Percentiles rank a stretch among this genome's conserved stretches.
These are phyloP conservation scores for Ptychochromis oligacanthus DNA, from an alignment of 2,113 vertebrate genomes.

Conservation along the genomic window DNA sequence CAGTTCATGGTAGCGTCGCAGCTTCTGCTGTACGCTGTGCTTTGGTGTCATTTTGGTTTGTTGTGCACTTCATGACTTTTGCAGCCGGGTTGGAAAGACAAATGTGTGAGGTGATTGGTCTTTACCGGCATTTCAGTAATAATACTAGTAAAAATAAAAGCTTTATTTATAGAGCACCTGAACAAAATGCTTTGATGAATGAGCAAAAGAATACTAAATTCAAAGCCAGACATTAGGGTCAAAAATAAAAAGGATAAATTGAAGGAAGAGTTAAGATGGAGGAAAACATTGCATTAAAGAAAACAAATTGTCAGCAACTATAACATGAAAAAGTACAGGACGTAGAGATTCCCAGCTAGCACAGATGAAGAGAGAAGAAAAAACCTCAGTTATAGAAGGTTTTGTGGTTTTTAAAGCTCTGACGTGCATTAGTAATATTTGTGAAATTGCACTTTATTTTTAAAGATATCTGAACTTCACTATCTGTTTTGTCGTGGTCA, in stretches of 20 bases:
- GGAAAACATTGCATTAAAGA: not conserved
- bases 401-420: too few relatives aligned
- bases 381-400: too few relatives aligned
- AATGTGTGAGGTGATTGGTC: too few relatives aligned
- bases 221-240: not conserved
- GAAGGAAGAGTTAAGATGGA: not conserved
- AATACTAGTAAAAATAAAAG: too few relatives aligned
- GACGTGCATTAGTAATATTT: too few relatives aligned
- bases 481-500: not conserved
- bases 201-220: not conserved
- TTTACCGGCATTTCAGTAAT: too few relatives aligned
- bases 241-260: not conserved
- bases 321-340: not conserved
- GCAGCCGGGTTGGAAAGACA: not conserved
- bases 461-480: too few relatives aligned
- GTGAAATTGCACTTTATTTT: too few relatives aligned
- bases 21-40: too few relatives aligned
- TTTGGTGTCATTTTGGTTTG: too few relatives aligned
- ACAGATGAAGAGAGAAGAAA: not conserved
- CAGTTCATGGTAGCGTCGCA: too few relatives aligned
- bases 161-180: not conserved
- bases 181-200: not conserved
- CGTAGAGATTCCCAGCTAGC: not conserved
- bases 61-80: too few relatives aligned
- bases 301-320: not conserved